Evolutionary conservation across 2,888 invertebrate species (phyloP), one percentile per base, ranked within the genome.

Genomic region (Apodemia hepburni): DNA sequence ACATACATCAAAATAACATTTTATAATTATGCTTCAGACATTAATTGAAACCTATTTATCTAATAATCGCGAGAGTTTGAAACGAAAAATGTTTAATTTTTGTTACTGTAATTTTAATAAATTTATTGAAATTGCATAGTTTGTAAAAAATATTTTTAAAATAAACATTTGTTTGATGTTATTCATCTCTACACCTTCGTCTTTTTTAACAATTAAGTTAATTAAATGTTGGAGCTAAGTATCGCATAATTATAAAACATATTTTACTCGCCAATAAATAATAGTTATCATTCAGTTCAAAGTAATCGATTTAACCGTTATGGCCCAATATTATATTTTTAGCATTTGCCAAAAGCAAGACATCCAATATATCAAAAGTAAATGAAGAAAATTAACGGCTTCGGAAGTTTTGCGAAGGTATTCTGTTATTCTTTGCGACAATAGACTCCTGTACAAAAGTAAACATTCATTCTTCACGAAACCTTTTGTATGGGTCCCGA

Each of bases 401-500:
- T 74, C 64, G 8, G 9, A 27, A 57, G 22, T 54, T 54, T 54
- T 54, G 54, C 54, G 27, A 54, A 27, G n/a, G 54, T 54, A 54
- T 54, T 54, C 54, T 27, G 54, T 54, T 54, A 54, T 54, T 54
- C 72, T 69, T 65, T 69, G 73, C 74, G 81, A 85, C 85, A 84
- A 86, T 81, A 73, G 81, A 61, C 68, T 67, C 72, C 75, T 76
- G 79, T 82, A n/a, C n/a, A 45, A 75, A 81, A 82, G 76, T 75
- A 77, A 80, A 78, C 80, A 78, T 77, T 78, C 74, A 80, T 73
- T 84, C 78, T 83, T 87, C 87, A 77, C 83, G 85, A 89, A 88
- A 84, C 84, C 87, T 87, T 90, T 90, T 90, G 88, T 89, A 74
- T 73, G 68, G 71, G 73, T 82, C 85, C 84, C 79, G 81, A 76